Evolutionary conservation across 2,888 invertebrate species (phyloP), one percentile per base, ranked within the genome.

Genomic region (Amitus sp.): DNA sequence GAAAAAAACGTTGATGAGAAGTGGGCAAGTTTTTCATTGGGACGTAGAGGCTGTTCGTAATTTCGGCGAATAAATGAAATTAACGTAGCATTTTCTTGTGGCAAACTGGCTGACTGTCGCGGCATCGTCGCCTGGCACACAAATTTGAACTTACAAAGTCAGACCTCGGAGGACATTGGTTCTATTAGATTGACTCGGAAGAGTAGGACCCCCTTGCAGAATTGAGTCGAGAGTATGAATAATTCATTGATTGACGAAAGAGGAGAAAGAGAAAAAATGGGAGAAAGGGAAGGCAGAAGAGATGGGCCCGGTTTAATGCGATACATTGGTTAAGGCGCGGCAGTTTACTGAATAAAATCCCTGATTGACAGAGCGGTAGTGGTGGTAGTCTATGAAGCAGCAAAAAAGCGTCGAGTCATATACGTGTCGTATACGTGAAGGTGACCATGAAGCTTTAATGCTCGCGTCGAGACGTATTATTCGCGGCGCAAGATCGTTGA

Each of bases 201-300:
- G 70, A 69, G 70, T 59, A 68, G 68, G 74, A 73, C 73, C 73
- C 73, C 73, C 73, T 73, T 72, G 71, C 73, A 71, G 75, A 76
- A 77, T 77, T 74, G 76, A 78, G 76, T 73, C 73, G 73, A 66
- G 70, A 64, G 67, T 68, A 80, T 80, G 80, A 80, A 80, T 79
- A 71, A 79, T 79, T 79, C 79, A 79, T 78, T 46, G 43, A 55
- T 50, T n/a, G n/a, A n/a, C 45, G 23, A 27, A n/a, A 15, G 34
- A 39, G 23, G n/a, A 18, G 40, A 37, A 47, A 47, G n/a, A n/a
- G n/a, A n/a, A n/a, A n/a, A n/a, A n/a, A n/a, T n/a, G n/a, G n/a
- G 33, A 39, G n/a, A 40, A 19, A 52, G 56, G 33, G 37, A 51
- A 47, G 56, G 40, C 37, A 45, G 43, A 68, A 69, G 68, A 71